Base-by-base conservation (phyloP, 2,888 invertebrate genomes). In the Melangyna quadrimaculata region DNA sequence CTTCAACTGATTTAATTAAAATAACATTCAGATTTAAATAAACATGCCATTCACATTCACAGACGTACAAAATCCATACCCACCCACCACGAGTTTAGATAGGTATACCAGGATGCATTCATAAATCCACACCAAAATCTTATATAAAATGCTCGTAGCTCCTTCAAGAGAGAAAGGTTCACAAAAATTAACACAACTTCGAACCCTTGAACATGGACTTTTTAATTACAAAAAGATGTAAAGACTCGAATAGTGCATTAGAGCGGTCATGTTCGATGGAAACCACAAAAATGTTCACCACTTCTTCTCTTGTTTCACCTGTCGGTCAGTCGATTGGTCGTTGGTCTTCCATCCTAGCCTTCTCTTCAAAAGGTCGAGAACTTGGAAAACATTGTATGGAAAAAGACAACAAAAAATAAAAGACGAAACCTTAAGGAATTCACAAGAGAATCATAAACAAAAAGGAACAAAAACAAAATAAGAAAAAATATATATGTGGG, bases 191-290 rank as follows among this genome's bases (percentile, higher is more conserved):
- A 81, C 81, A 67, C 69, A 69, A 51, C 12, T 69, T 51, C 27
- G n/a, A 32, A 43, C 74, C 59, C 53, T 63, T 71, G 55, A 51
- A 45, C 29, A 35, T 43, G 69, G 6, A 37, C 14, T 59, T 45
- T 69, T 84, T 84, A 79, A 84, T 84, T 84, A 84, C 75, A 71
- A 80, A 84, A 84, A 77, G 40, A 84, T 84, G 84, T 84, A 35
- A 77, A 72, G 61, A 84, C 69, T 72, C 75, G 80, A 84, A 75
- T 84, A 84, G 80, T 84, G 84, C 84, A 84, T 84, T 84, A 84
- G 80, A 69, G 84, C 75, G 71, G 75, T 80, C 84, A 80, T 84
- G 84, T 84, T 80, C 84, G 75, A 57, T 71, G 80, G n/a, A 84
- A 75, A 77, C 84, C 83, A 84, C 79, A 84, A 67, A 59, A 74